phyloP scores from a whole-genome alignment of 2,888 invertebrate species.

The Ernsta delagoae region DNA sequence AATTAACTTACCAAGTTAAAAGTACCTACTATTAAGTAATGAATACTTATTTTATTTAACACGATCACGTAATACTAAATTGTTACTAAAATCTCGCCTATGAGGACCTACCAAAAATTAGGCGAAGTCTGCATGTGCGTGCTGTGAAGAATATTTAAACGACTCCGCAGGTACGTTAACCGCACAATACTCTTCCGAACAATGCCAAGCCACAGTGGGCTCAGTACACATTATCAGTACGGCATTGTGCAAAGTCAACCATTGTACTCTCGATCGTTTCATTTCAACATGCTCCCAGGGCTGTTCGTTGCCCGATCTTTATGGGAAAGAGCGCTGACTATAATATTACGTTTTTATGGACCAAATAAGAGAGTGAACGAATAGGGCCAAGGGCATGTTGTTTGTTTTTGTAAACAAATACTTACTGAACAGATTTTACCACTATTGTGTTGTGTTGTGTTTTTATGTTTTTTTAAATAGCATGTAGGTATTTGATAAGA shows the following conservation, averaged over 20 bases:
- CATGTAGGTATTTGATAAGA: neutral
- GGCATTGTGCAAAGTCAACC: slow-evolving; percentile 34
- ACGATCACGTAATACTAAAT: too few species aligned
- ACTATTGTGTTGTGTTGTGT: neutral
- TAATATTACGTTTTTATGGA: slow-evolving; percentile 30
- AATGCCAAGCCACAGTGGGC: slow-evolving; percentile 26
- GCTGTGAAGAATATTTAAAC: neutral
- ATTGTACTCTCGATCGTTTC: slow-evolving; percentile 50
- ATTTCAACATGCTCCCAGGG: slow-evolving; percentile 58
- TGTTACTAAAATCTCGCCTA: too few species aligned
- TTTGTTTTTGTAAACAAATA: slow-evolving; percentile 30
- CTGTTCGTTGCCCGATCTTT: slow-evolving; percentile 43
- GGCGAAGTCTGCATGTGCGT: neutral
- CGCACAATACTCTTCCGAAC: slow-evolving; percentile 1
- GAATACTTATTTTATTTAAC: too few species aligned
- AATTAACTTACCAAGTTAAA: too few species aligned
- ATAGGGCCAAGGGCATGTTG: slow-evolving; percentile 40
- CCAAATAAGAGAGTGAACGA: slow-evolving; percentile 39
- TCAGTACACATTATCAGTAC: slow-evolving; percentile 32
- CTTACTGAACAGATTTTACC: neutral
- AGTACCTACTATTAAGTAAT: too few species aligned
- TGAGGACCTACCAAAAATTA: too few species aligned
- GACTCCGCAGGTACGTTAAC: neutral
- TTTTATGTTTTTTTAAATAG: neutral
- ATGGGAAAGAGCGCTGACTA: slow-evolving; percentile 61